These are phyloP conservation scores for Botia kubotai DNA, from an alignment of 2,797 vertebrate genomes.

Conservation along the genomic window DNA sequence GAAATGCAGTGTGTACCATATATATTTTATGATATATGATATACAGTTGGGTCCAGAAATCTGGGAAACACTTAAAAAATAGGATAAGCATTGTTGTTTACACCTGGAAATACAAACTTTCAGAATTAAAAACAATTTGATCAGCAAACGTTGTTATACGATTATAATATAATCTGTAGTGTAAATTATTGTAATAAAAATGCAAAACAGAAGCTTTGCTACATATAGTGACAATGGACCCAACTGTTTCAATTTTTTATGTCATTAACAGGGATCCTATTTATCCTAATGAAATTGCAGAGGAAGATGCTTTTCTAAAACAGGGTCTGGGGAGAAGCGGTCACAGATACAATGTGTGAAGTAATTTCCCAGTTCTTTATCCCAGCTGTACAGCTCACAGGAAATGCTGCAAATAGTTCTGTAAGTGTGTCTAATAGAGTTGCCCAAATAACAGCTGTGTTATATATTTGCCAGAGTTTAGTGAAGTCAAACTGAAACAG, in stretches of 20 bases:
- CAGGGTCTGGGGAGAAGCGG: background rate
- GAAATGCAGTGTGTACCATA: background rate
- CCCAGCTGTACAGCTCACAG: background rate
- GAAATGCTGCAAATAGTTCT: background rate
- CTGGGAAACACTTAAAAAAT: background rate
- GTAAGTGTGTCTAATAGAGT: background rate
- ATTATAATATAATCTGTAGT: background rate
- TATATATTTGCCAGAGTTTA: background rate
- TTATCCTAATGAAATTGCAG: background rate
- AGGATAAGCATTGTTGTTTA: background rate
- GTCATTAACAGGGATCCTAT: background rate
- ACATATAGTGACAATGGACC: background rate
- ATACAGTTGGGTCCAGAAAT: background rate
- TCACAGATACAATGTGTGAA: conserved; percentile 14
- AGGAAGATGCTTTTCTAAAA: background rate
- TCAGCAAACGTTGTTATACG: background rate
- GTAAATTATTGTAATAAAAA: background rate
- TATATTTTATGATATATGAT: background rate
- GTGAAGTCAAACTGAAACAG: background rate
- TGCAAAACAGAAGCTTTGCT: background rate
- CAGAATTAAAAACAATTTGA: too few relatives aligned
- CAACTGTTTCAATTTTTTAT: background rate
- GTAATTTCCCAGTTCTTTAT: conserved; percentile 2
- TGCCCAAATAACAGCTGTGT: background rate
- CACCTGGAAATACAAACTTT: too few relatives aligned